Conservation (phyloP, 2,797 vertebrate species). For the Ibycter americanus region DNA sequence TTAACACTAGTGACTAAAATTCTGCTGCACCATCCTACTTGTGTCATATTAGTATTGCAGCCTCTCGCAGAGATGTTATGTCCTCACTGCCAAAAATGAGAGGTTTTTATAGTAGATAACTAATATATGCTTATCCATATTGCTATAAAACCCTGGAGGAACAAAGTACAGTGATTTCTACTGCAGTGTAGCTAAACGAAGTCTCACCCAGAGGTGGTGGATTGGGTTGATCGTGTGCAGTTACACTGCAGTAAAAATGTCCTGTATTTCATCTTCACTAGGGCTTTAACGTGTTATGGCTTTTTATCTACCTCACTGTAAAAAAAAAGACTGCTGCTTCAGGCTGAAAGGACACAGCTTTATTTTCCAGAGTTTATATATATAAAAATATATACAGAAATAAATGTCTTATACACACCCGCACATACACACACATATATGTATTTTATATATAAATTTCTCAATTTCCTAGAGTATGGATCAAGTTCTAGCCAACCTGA, state of each 20-base stretch:
- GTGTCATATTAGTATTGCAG: neutral
- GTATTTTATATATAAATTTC: neutral
- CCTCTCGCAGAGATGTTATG: neutral
- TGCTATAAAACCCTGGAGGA: neutral
- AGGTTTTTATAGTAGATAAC: neutral
- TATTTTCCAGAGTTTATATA: neutral
- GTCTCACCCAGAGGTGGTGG: neutral
- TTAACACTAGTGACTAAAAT: neutral
- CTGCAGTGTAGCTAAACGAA: neutral
- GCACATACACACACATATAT: too few relatives aligned
- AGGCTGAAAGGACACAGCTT: neutral
- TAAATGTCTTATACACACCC: neutral
- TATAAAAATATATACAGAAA: neutral
- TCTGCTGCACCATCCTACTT: neutral
- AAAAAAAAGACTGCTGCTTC: neutral
- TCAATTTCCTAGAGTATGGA: neutral
- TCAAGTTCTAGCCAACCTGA: neutral
- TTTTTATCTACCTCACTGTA: neutral
- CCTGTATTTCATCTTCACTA: neutral
- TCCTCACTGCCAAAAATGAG: neutral
- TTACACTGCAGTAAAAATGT: conserved; percentile 1
- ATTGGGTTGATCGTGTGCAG: neutral
- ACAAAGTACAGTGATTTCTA: neutral
- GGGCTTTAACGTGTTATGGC: neutral
- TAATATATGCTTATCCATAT: neutral